These are phyloP conservation scores for Mactra quadrangularis DNA, from an alignment of 1,140 invertebrate genomes.

Conservation along the genomic window DNA sequence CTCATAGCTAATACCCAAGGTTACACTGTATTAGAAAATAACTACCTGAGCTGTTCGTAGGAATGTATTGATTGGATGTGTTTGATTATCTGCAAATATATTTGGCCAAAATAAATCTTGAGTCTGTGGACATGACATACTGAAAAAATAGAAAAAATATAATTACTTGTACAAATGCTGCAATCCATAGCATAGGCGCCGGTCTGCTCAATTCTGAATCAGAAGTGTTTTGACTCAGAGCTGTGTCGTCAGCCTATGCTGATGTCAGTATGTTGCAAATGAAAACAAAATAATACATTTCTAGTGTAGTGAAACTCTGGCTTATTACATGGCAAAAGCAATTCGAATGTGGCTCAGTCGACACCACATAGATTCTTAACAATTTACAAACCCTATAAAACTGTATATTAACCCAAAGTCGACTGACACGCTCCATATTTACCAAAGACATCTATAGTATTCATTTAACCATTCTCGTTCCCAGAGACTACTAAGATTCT, in stretches of 20 bases:
- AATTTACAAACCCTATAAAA: too few species aligned
- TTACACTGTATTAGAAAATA: background rate
- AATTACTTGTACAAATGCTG: background rate
- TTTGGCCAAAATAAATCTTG: constrained; percentile 36
- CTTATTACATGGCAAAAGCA: too few species aligned
- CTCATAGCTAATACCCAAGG: too few species aligned
- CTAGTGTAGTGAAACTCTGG: background rate
- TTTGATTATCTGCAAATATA: constrained; percentile 7
- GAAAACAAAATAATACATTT: background rate
- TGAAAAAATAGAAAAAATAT: background rate
- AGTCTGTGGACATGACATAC: constrained; percentile 7
- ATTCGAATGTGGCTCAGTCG: too few species aligned
- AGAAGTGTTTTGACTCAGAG: background rate
- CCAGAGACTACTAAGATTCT: too few species aligned
- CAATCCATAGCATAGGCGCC: background rate
- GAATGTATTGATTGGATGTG: constrained; percentile 37
- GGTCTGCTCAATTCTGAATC: background rate
- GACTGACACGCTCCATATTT: too few species aligned
- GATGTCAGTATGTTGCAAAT: background rate
- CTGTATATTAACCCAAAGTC: too few species aligned
- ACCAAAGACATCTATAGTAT: too few species aligned
- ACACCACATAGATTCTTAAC: too few species aligned
- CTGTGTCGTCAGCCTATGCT: too few species aligned
- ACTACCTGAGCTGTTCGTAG: constrained; percentile 33
- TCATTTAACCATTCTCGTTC: too few species aligned